These are phyloP conservation scores for Bovichtus diacanthus DNA, from an alignment of 2,797 vertebrate species.

Conservation along the genomic window DNA sequence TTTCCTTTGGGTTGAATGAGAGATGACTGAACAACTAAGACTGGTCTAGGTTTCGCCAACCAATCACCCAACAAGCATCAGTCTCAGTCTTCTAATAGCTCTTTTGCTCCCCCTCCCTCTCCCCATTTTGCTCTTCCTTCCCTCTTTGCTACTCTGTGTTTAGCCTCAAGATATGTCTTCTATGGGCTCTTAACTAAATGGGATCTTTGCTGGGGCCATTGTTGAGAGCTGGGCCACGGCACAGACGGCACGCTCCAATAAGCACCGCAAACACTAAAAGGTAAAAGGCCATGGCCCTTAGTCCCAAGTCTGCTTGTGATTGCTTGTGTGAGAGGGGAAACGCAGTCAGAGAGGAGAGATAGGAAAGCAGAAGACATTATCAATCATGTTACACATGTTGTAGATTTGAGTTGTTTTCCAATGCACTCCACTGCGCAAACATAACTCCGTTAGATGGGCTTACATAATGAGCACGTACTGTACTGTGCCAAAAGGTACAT, in stretches of 20 bases:
- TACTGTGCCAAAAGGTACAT: neutral
- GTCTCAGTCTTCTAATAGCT: too few relatives aligned
- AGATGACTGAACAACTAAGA: slow-evolving; percentile 5
- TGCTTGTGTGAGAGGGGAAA: slow-evolving; percentile 16
- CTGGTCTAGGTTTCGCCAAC: neutral
- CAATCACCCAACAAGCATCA: slow-evolving; percentile 3
- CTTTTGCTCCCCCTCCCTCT: too few relatives aligned
- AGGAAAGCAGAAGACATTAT: slow-evolving; percentile 22
- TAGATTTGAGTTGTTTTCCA: slow-evolving; percentile 5
- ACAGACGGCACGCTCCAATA: slow-evolving; percentile 83
- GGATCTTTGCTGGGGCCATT: slow-evolving; percentile 79
- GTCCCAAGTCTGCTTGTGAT: slow-evolving; percentile 48
- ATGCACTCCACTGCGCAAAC: neutral
- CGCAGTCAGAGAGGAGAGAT: neutral
- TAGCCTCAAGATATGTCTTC: slow-evolving; percentile 75
- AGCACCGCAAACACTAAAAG: slow-evolving; percentile 78
- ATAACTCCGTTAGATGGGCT: neutral
- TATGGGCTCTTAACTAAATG: slow-evolving; percentile 82
- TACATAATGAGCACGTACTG: slow-evolving; percentile 27
- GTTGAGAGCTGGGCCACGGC: slow-evolving; percentile 76
- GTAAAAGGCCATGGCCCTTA: slow-evolving; percentile 67
- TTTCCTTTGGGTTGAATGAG: neutral
- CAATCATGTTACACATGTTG: slow-evolving; percentile 14
- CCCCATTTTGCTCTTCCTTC: slow-evolving; percentile 34
- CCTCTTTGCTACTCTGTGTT: slow-evolving; percentile 60